Base-by-base conservation (phyloP, 2,888 invertebrate species). In the Oligia latruncula region DNA sequence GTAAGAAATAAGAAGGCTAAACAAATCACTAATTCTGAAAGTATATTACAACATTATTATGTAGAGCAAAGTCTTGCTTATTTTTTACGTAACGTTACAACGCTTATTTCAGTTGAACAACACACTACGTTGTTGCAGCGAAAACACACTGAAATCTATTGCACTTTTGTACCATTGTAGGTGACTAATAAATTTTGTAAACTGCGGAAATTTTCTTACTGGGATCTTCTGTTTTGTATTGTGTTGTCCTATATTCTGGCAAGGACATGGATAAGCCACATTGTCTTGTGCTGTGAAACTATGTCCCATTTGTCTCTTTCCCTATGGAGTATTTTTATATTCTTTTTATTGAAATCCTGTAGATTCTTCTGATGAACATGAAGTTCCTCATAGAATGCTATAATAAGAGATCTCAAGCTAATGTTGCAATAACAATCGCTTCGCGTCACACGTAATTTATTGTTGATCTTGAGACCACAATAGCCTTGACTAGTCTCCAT, bases 81-180 rank as follows among this genome's bases (percentile, higher is more conserved):
- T 82, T 86, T 74, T 62, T 86, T 78, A 73, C 84, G 40, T 58
- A 77, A 83, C 23, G 17, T 60, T 67, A 60, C 35, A 60, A 67
- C n/a, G 35, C 40, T 43, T 68, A 52, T 52, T 77, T 46, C 46
- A 40, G 60, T 67, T 52, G 40, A 52, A 66, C 70, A 78, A 73
- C 35, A 73, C 40, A 70, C 68, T 64, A 60, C 13, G 35, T 52
- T 46, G 52, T 55, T 82, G 60, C 65, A 71, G 0, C 17, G 49
- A 52, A 80, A 79, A 80, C 49, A 15, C 15, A 15, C 15, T 23
- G 8, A 29, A 73, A 78, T 84, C 8, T 73, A 43, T 84, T 68
- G 43, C 80, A 65, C 15, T 65, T 67, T 60, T 68, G 5, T 60
- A 58, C 40, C 43, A 43, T 20, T 66, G 15, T 62, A 23, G 13